Evolutionary conservation across 2,113 vertebrate species (phyloP), one percentile per base, ranked within the genome.

Genomic region (Cynopterus brachyotis): DNA sequence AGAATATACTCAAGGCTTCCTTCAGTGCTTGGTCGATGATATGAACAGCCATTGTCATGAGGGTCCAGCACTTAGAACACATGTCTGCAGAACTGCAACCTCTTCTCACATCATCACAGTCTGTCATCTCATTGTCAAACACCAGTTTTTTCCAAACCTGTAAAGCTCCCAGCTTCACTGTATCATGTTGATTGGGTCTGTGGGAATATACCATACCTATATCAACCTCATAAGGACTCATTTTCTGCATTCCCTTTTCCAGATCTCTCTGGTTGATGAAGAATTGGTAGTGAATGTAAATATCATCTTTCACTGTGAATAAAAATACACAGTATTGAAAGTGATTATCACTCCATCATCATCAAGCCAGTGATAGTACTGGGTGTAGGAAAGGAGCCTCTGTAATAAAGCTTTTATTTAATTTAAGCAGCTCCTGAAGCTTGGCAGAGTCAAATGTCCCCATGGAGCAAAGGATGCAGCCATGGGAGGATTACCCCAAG

Each of bases 61-160:
- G 98, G 2, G 99, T 99, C 99, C 99, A 99, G 98, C 99, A 99
- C 97, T 99, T 99, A 76, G 98, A 89, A 93, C 99, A 99, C 98
- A 99, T 99, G 86, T 99, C 99, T 45, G 99, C 99, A 62, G 99
- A 99, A 98, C 99, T 99, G 97, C 99, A 99, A 93, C 99, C 99
- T 80, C 97, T 98, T 95, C 99, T 98, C 95, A 99, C 99, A 0
- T 99, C 99, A 0, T 99, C 99, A 6, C 99, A 99, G 98, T 99
- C 99, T 0, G 99, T 99, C 99, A 99, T 99, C 89, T 99, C 99
- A 0, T 99, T 99, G 98, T 99, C 99, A 94, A 99, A 99, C 30
- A 99, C 99, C 95, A 99, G 98, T 97, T 99, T 97, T 99, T 98
- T 99, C 99, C 96, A 98, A 0, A 99, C 99, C 97, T 99, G 99